phyloP scores from a whole-genome alignment of 1,140 invertebrate species.

The Cydia fagiglandana region DNA sequence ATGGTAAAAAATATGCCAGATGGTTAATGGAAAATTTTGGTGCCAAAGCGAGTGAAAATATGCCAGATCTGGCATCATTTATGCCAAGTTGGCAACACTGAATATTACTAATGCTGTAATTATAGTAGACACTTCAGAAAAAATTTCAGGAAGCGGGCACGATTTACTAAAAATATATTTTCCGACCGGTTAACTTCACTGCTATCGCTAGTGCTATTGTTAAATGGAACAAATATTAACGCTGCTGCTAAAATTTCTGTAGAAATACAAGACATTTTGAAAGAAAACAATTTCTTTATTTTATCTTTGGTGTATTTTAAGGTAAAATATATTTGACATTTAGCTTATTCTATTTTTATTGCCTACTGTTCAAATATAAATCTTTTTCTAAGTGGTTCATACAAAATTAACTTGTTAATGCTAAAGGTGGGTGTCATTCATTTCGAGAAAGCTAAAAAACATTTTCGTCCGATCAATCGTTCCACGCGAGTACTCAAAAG shows the following conservation, averaged over 20 bases:
- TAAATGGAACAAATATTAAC: no score
- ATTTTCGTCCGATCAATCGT: constrained; percentile 1
- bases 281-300: no score
- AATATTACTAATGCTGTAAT: no score
- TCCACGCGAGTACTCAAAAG: neutral
- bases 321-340: neutral
- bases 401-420: neutral
- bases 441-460: neutral
- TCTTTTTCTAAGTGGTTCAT: neutral
- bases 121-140: no score
- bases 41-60: no score
- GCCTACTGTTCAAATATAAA: neutral
- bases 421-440: neutral
- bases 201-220: no score
- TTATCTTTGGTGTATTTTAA: neutral
- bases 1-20: no score
- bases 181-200: constrained; percentile 43
- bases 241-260: constrained; percentile 12
- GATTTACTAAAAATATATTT: constrained; percentile 42
- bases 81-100: no score
- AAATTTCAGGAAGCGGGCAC: no score
- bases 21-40: no score
- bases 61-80: no score
- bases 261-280: no score
- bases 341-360: neutral